These are phyloP conservation scores for Campaea margaritaria DNA, from an alignment of 2,888 invertebrate genomes.

Conservation along the genomic window DNA sequence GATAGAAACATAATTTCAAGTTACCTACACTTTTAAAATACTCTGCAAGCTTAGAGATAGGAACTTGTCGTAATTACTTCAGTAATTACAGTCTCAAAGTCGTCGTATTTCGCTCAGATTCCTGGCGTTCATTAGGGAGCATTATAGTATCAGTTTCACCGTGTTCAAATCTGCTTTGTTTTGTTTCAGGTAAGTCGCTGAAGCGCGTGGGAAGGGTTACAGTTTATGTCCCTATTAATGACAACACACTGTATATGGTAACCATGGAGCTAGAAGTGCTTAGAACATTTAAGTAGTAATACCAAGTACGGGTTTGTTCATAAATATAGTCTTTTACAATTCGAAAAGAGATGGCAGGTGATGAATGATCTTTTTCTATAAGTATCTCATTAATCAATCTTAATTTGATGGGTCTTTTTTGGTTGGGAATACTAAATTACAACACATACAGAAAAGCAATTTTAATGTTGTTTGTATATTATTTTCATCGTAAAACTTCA, in stretches of 20 bases:
- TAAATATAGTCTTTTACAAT: neutral
- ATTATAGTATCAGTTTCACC: slow-evolving; percentile 28
- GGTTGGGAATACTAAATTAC: too few relatives aligned
- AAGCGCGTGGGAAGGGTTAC: slow-evolving; percentile 34
- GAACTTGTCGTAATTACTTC: slow-evolving; percentile 8
- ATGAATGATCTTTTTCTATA: neutral
- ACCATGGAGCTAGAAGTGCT: neutral
- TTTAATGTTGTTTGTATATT: neutral
- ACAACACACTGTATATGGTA: neutral
- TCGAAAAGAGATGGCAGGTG: neutral
- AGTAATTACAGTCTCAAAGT: slow-evolving; percentile 16
- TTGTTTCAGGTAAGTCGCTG: slow-evolving; percentile 50
- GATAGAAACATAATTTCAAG: too few relatives aligned
- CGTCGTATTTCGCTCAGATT: slow-evolving; percentile 26
- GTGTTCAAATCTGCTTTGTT: slow-evolving; percentile 30
- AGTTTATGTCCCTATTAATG: slow-evolving; percentile 41
- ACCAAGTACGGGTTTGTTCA: neutral
- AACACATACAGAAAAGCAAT: too few relatives aligned
- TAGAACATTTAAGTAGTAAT: neutral
- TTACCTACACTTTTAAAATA: neutral
- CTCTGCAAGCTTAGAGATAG: slow-evolving; percentile 5
- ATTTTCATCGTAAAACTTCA: neutral
- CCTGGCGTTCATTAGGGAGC: slow-evolving; percentile 6
- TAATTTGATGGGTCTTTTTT: too few relatives aligned
- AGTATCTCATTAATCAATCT: too few relatives aligned